Evolutionary conservation across 2,113 vertebrate species (phyloP).

Genomic region (Tragelaphus imberbis): DNA sequence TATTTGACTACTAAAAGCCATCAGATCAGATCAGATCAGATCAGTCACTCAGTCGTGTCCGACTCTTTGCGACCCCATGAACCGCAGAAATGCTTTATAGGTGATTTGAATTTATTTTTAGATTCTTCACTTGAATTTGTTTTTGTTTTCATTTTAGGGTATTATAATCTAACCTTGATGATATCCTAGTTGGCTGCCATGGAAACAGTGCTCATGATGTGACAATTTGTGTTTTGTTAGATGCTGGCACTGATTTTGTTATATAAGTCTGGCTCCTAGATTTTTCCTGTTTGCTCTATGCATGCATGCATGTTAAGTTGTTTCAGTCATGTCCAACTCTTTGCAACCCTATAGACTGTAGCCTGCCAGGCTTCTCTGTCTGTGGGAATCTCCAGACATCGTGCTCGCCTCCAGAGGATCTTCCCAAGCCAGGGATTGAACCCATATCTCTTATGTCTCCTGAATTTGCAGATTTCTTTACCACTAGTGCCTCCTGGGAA

Average conservation of each 20-base stretch:
- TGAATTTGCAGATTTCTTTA: neutral
- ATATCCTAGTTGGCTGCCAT: neutral
- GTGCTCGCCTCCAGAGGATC: neutral
- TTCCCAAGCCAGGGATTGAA: neutral
- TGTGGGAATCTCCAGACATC: neutral
- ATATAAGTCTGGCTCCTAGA: neutral
- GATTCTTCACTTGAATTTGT: neutral
- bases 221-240: conserved; percentile 2
- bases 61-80: too few species aligned
- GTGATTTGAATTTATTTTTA: conserved; percentile 13
- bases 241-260: conserved; percentile 1
- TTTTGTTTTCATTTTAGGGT: neutral
- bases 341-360: neutral
- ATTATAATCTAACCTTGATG: neutral
- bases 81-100: neutral
- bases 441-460: neutral
- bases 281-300: neutral
- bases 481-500: neutral
- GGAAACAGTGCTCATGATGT: neutral
- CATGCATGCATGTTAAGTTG: neutral
- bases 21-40: too few species aligned
- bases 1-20: neutral
- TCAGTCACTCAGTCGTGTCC: too few species aligned
- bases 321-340: neutral
- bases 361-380: neutral